phyloP scores from a whole-genome alignment of 2,888 invertebrate species.

The Drosophila peninsularis region DNA sequence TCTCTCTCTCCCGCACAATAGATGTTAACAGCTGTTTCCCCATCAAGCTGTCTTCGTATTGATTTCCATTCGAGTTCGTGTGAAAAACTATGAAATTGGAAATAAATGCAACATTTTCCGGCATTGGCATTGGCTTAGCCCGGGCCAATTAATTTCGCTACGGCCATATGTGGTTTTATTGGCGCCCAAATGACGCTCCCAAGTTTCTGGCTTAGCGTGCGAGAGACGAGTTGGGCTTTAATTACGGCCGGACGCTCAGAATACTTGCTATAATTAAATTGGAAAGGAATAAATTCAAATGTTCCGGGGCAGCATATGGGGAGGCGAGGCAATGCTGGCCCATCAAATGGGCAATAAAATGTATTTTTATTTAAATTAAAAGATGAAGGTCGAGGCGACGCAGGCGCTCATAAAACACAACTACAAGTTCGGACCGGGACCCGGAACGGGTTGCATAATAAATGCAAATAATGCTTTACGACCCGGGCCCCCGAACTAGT shows the following conservation, averaged over 20 bases:
- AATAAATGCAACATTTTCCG: conserved; percentile 9
- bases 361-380: conserved; percentile 69
- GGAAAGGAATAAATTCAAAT: conserved; percentile 37
- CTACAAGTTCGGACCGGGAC: neutral
- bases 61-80: conserved; percentile 15
- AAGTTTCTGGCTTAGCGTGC: conserved; percentile 5
- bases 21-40: too few species aligned
- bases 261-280: conserved; percentile 48
- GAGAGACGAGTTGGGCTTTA: conserved; percentile 4
- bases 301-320: conserved; percentile 12
- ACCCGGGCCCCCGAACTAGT: conserved; percentile 37
- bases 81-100: conserved; percentile 23
- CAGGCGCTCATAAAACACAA: conserved; percentile 57
- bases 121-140: conserved; percentile 5
- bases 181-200: conserved; percentile 22
- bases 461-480: conserved; percentile 82
- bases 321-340: neutral
- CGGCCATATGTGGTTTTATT: conserved; percentile 24
- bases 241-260: conserved; percentile 1
- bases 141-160: conserved; percentile 17
- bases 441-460: conserved; percentile 71
- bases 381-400: conserved; percentile 54
- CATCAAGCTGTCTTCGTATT: neutral
- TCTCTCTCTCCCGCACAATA: too few species aligned
- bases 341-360: conserved; percentile 49